A percentile compares a stretch with the other conserved stretches of the same genome.
Conservation (phyloP, 2,888 invertebrate species). For the Serrognathus titanus region DNA sequence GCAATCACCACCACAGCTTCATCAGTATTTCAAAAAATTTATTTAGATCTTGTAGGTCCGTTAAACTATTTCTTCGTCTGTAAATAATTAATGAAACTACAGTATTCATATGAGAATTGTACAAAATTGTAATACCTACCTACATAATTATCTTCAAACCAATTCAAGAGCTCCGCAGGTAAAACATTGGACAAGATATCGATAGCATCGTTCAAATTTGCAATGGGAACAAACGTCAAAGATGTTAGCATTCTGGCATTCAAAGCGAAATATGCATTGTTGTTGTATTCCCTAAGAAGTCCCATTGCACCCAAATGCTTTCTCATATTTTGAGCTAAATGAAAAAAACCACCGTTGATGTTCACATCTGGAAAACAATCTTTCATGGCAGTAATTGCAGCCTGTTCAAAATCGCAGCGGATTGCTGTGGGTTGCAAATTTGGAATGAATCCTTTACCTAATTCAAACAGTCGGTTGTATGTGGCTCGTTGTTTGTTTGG, state of each 20-base stretch:
- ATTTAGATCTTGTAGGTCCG: no score
- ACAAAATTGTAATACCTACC: background rate
- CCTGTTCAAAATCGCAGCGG: constrained; percentile 1
- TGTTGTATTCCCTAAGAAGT: no score
- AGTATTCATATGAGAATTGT: no score
- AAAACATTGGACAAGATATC: background rate
- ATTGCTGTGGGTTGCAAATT: background rate
- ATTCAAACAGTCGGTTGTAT: background rate
- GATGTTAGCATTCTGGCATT: background rate
- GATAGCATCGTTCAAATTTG: constrained; percentile 9
- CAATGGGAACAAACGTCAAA: background rate
- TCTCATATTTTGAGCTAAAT: no score
- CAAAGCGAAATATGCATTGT: no score
- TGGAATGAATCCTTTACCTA: background rate
- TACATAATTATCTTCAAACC: constrained; percentile 9
- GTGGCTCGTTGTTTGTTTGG: background rate
- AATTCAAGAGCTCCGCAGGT: constrained; percentile 2
- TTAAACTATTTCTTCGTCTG: background rate
- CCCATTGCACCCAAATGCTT: no score
- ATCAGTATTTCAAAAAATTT: no score
- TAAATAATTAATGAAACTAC: no score
- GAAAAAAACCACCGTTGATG: no score
- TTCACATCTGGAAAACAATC: no score
- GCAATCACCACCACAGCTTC: no score
- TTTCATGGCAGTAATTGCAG: background rate